Conservation (phyloP, 2,797 vertebrate genomes). For the Pseudochirops corinnae region DNA sequence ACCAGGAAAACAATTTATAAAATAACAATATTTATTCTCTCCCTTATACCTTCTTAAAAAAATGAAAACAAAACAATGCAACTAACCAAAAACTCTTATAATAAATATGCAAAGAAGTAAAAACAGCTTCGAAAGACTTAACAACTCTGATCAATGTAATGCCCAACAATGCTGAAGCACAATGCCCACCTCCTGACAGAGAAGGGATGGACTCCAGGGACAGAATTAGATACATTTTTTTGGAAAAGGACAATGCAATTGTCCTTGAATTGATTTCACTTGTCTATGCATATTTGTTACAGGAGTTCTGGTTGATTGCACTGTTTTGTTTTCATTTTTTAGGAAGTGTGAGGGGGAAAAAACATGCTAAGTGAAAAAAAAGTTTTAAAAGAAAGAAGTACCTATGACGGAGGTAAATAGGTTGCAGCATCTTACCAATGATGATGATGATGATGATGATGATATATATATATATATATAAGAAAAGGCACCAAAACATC, state of each 20-base stretch:
- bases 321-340: neutral
- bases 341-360: neutral
- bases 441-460: neutral
- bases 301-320: neutral
- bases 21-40: neutral
- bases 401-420: neutral
- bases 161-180: neutral
- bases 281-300: neutral
- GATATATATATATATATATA: neutral
- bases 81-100: neutral
- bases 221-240: neutral
- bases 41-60: neutral
- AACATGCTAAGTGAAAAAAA: neutral
- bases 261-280: neutral
- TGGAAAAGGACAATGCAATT: neutral
- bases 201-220: neutral
- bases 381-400: neutral
- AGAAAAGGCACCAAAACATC: neutral
- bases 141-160: neutral
- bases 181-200: neutral
- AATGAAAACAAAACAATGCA: neutral
- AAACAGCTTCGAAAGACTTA: neutral
- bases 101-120: neutral
- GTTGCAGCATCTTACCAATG: neutral
- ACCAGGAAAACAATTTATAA: neutral